Evolutionary conservation across 2,888 invertebrate species (phyloP), one percentile per base, ranked within the genome.

Genomic region (Celastrina argiolus): DNA sequence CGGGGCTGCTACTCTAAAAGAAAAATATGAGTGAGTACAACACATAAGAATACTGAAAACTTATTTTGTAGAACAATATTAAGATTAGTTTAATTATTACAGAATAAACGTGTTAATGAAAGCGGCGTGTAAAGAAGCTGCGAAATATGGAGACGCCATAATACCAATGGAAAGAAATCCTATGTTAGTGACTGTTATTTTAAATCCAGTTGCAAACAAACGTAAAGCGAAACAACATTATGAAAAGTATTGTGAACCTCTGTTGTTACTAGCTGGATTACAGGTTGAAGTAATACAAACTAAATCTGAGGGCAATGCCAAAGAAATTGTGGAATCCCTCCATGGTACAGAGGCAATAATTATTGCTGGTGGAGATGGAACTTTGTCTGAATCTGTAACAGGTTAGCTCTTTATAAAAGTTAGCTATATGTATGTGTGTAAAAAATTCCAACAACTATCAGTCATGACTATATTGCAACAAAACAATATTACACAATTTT

Each of bases 311-410:
- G 97, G 97, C 0, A 96, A 98, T 85, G 97, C 98, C 0, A 95
- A 96, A 77, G 94, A 94, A 69, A 92, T 97, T 71, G 94, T 97
- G 69, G 95, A 96, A 75, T 93, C 94, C 68, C 88, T 98, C 73
- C 93, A 93, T 45, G 93, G 94, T 7, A 95, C 96, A 0, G 97
- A 98, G 88, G 96, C 96, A 42, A 94, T 99, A 67, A 92, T 98
- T 64, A 94, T 98, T 0, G 99, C 98, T 64, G 99, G 99, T 2
- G 99, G 99, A 2, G 97, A 98, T 92, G 99, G 98, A 0, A 98
- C 98, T 0, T 81, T 98, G 0, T 95, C 96, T 0, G 99, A 99
- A 91, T 96, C 97, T 68, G 89, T 96, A 39, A 96, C 96, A 66
- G 93, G 92, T 91, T 76, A 41, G 31, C n/a, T 42, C 2, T 10